Evolutionary conservation across 2,113 vertebrate genomes (phyloP).

Genomic region (Alaudala cheleensis): DNA sequence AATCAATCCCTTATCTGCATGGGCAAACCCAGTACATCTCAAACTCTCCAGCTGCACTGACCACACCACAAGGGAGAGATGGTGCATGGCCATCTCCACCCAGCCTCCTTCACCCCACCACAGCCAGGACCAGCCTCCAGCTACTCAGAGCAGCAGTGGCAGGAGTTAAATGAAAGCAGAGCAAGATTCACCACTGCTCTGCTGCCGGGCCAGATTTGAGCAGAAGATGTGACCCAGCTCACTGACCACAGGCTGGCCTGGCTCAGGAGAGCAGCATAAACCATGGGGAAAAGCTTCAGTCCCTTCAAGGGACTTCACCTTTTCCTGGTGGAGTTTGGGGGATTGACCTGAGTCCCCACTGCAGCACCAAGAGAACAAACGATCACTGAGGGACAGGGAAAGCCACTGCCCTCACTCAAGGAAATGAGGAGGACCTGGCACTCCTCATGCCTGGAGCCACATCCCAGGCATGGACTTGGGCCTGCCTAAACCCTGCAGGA

Average conservation of each 20-base stretch:
- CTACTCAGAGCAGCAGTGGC: not conserved
- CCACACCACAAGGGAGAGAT: not conserved
- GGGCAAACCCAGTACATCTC: not conserved
- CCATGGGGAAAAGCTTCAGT: not conserved
- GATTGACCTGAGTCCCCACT: not conserved
- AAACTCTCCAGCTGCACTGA: not conserved
- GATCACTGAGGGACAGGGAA: not conserved
- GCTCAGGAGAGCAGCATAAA: conserved; percentile 17
- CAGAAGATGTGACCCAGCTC: conserved; percentile 21
- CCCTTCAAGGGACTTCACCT: not conserved
- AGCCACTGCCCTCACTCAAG: accelerated
- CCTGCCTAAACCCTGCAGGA: not conserved
- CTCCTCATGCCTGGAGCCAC: accelerated
- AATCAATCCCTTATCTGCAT: conserved; percentile 29
- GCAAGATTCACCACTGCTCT: not conserved
- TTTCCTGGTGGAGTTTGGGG: not conserved
- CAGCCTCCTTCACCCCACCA: not conserved
- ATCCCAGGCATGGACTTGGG: not conserved
- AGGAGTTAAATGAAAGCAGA: not conserved
- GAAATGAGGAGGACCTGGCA: accelerated
- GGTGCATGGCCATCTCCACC: not conserved
- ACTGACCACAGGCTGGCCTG: not conserved
- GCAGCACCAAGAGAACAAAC: not conserved
- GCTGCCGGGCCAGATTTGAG: not conserved
- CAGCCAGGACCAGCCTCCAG: not conserved